Base-by-base conservation (phyloP, 2,113 vertebrate genomes). In the Polyodon spathula region DNA sequence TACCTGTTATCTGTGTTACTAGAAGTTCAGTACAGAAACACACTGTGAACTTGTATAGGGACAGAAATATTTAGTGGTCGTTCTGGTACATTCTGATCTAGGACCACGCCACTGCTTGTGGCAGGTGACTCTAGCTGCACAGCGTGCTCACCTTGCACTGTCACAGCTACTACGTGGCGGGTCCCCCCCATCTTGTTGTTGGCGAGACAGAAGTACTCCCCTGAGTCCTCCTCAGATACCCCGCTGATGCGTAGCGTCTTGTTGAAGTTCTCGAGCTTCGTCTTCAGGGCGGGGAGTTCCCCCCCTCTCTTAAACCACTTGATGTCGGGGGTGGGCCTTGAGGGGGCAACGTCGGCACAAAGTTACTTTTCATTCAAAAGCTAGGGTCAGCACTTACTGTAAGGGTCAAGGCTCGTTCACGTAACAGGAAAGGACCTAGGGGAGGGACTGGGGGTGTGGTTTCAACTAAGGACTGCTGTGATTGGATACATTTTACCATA, bases 141-240 rank as follows among this genome's bases (percentile, higher is more conserved):
- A n/a, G n/a, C n/a, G n/a, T n/a, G 75, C 90, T 86, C 80, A 98
- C 96, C 95, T 92, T 98, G 97, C 68, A 97, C 93, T 81, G 93
- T 90, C 68, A 98, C 95, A 63, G 82, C 87, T 84, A 98, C 93
- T 56, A 90, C 88, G 83, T 97, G 96, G 48, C 89, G 90, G 67
- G 89, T 93, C 76, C 87, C 95, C 75, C 94, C 96, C 68, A 95
- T 85, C 67, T 91, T 92, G 81, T 93, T 98, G 39, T 88, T 94
- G 1, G 95, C 95, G 86, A 97, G 86, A 83, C 96, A 98, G 64
- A 90, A 88, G 54, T 98, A 98, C 14, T 93, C 93, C 46, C 96
- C 96, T 0, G 89, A 89, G 38, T 98, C 95, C 64, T 97, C 96
- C 75, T 98, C 95, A 0, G 96, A 98, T 59, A 98, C 89, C 0